Base-by-base conservation (phyloP, 2,888 invertebrate genomes). In the Chirona hameri region DNA sequence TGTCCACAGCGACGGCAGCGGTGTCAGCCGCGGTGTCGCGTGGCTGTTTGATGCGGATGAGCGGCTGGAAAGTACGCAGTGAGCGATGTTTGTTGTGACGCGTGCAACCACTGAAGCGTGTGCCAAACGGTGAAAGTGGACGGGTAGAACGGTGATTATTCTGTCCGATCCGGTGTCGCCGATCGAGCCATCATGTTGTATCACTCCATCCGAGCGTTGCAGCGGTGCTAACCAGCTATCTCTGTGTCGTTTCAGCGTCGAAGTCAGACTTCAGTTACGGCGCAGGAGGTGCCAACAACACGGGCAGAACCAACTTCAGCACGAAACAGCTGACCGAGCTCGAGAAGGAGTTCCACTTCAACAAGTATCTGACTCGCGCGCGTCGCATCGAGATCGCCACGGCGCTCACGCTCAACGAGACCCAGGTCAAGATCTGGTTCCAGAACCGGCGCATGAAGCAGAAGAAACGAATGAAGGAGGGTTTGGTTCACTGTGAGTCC, bases 281-380 rank as follows among this genome's bases (percentile, higher is more conserved):
- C 1, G 52, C 90, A 80, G 90, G 89, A 85, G 90, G 89, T 84
- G 87, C 91, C 85, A 95, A 95, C 90, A 94, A 94, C 90, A 95
- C 96, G 24, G 98, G 98, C 60, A 91, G 99, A 82, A 99, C 99
- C 69, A 99, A 99, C 90, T 99, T 99, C 90, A 98, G 98, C 86
- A 99, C 99, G 89, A 99, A 99, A 89, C 99, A 99, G 89, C 92
- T 99, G 85, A 99, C 99, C 3, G 99, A 99, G 89, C 91, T 99
- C 85, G 99, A 99, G 89, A 99, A 99, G 88, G 99, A 99, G 89
- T 99, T 99, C 90, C 99, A 99, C 89, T 99, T 98, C 90, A 98
- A 98, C 90, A 98, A 98, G 90, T 99, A 99, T 90, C 92, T 99
- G 87, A 99, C 99, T 69, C 90, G 99, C 86, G 98, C 98, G 69